These are phyloP conservation scores for Aphelenchoides fujianensis DNA, from an alignment of 1,140 invertebrate genomes.

Conservation along the genomic window DNA sequence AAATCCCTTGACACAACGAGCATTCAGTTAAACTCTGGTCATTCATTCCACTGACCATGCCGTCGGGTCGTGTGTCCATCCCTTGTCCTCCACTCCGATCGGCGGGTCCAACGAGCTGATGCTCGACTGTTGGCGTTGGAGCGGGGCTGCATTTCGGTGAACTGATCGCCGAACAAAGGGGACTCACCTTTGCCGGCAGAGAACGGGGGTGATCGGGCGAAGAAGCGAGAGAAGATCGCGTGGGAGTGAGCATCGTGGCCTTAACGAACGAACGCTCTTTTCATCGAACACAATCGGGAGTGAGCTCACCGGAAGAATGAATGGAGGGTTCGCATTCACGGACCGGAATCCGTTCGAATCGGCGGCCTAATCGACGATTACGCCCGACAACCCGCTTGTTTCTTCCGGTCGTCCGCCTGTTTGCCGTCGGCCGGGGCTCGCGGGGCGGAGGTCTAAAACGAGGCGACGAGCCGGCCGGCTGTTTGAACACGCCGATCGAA, in stretches of 20 bases:
- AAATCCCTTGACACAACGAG: constrained; percentile 45
- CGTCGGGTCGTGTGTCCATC: constrained; percentile 42
- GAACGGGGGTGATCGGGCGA: too few species aligned
- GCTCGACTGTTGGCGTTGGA: background rate
- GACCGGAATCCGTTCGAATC: background rate
- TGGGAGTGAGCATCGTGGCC: too few species aligned
- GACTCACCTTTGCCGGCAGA: too few species aligned
- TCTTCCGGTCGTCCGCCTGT: too few species aligned
- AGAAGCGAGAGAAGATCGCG: too few species aligned
- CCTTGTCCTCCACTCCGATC: constrained; percentile 17
- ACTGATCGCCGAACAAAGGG: background rate
- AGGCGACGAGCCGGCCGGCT: background rate
- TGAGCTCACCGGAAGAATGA: background rate
- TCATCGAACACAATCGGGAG: constrained; percentile 48
- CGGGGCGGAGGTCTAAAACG: background rate
- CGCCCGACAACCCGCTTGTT: too few species aligned
- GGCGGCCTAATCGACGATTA: background rate
- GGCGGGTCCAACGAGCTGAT: background rate
- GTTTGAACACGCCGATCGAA: background rate
- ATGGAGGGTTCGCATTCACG: background rate
- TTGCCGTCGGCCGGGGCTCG: background rate
- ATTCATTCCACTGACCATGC: constrained; percentile 31
- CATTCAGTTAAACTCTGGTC: constrained; percentile 2
- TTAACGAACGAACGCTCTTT: constrained; percentile 42
- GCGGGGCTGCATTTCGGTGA: background rate